Conservation (phyloP, 2,797 vertebrate genomes). For the Pteronotus mesoamericanus region DNA sequence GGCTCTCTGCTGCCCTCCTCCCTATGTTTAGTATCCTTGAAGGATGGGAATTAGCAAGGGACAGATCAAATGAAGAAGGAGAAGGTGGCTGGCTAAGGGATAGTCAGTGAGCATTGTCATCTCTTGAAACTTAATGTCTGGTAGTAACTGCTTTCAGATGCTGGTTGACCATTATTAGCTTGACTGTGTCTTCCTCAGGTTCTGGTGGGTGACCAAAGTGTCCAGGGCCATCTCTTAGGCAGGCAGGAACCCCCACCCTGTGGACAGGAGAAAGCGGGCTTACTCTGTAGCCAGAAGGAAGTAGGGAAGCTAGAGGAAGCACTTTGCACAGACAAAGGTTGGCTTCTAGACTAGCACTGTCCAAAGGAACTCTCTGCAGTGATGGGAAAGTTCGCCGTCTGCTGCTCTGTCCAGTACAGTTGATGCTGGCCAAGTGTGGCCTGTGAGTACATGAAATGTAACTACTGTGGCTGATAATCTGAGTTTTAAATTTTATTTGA, state of each 20-base stretch:
- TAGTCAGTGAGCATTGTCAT: neutral
- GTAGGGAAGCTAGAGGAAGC: neutral
- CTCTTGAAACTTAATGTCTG: neutral
- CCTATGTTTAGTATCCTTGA: neutral
- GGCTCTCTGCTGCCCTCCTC: neutral
- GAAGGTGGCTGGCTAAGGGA: neutral
- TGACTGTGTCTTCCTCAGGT: neutral
- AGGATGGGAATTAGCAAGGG: neutral
- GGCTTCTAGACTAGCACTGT: neutral
- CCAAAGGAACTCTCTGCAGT: neutral
- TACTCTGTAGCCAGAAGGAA: neutral
- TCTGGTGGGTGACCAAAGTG: neutral
- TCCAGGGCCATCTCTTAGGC: neutral
- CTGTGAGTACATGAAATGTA: neutral
- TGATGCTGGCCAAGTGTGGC: neutral
- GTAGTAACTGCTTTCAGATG: neutral
- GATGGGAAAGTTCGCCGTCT: neutral
- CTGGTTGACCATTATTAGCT: accelerated
- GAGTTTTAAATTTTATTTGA: neutral
- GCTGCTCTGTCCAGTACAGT: accelerated
- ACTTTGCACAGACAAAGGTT: neutral
- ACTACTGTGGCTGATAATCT: neutral
- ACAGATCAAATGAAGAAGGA: neutral
- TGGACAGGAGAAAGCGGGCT: neutral
- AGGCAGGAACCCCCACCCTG: neutral